Base-by-base conservation (phyloP, 2,888 invertebrate genomes). In the Lepeophtheirus nordmannii region DNA sequence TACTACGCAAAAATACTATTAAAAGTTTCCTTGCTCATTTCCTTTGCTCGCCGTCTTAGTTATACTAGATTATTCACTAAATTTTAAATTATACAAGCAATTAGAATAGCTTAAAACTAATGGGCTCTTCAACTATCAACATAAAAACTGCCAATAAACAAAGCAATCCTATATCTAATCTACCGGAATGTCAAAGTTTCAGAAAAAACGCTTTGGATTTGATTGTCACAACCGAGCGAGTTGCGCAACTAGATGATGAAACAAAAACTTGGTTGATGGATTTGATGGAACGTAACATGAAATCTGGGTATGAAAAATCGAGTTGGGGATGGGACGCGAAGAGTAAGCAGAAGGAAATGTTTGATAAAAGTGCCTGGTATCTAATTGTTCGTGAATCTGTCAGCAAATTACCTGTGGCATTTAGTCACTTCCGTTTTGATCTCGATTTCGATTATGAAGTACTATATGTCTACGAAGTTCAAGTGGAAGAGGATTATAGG, bases 391-490 rank as follows among this genome's bases (percentile, higher is more conserved):
- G n/a, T 14, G 53, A 46, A 46, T 46, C 53, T 17, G 17, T 76
- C 40, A 72, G 75, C 23, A 76, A 76, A 10, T 74, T 75, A 65
- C 80, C 82, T 0, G 76, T 87, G 65, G 89, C 84, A 1, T 87
- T 87, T 75, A 82, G 84, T 65, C 88, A 89, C 76, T 89, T 88
- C 75, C 78, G 89, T 73, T 89, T 89, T 77, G 89, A 88, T 74
- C 79, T 88, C 77, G 89, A 89, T 73, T 82, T 82, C 74, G 86
- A 84, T 17, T 78, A 82, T 62, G 83, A 84, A 72, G 87, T 88
- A 9, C 74, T 89, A 10, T 76, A 62, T 72, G 89, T 89, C 75
- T 93, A 92, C 78, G 92, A 92, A 76, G 80, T 92, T 69, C 92
- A 93, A 76, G 79, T 92, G 70, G 85, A 85, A 73, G 76, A 81